Percentiles rank a stretch among this genome's conserved stretches.
Evolutionary conservation across 2,797 vertebrate genomes (phyloP).

Genomic region (Pseudomugil tenellus): DNA sequence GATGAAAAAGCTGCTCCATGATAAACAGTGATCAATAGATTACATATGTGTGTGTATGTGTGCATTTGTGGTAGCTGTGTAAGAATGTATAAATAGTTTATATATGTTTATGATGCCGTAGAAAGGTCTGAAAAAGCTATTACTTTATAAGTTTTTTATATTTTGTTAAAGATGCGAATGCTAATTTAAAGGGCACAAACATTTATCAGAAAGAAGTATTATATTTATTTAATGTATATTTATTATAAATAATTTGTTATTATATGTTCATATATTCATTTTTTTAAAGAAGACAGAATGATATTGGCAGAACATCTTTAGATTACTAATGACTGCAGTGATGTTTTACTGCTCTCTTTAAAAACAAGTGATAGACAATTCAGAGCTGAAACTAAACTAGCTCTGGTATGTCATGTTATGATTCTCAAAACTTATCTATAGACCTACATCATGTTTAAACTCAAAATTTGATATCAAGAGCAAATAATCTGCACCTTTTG

Average conservation of each 20-base stretch:
- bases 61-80: neutral
- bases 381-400: conserved; percentile 34
- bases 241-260: too few species aligned
- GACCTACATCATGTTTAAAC: conserved; percentile 38
- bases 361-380: conserved; percentile 39
- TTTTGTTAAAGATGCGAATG: conserved; percentile 14
- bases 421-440: too few species aligned
- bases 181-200: conserved; percentile 39
- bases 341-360: conserved; percentile 36
- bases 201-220: too few species aligned
- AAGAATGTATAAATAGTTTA: neutral
- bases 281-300: conserved; percentile 40
- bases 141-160: conserved; percentile 37
- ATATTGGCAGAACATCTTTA: conserved; percentile 37
- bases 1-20: conserved; percentile 3
- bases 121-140: conserved; percentile 16
- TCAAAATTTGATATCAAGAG: conserved; percentile 55
- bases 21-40: neutral
- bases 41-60: neutral
- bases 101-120: neutral
- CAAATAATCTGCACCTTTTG: conserved; percentile 56
- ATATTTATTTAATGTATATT: too few species aligned
- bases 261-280: conserved; percentile 28
- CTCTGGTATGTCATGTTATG: conserved; percentile 32
- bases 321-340: conserved; percentile 38